Evolutionary conservation across 2,113 vertebrate species (phyloP).

Genomic region (Larimichthys crocea): DNA sequence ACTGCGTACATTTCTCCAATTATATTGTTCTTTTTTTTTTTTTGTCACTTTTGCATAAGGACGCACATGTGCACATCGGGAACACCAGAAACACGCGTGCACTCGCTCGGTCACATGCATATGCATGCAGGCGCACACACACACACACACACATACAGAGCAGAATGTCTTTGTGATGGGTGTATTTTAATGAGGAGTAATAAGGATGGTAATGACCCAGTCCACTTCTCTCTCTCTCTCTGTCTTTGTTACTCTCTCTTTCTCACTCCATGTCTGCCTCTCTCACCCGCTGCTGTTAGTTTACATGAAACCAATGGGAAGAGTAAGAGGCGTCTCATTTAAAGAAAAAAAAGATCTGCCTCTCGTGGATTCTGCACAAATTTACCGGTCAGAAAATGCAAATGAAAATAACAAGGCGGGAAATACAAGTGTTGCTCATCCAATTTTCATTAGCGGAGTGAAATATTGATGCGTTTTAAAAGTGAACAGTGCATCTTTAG

Average conservation of each 20-base stretch:
- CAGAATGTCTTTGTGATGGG: slow-evolving; percentile 77
- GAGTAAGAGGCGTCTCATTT: slow-evolving; percentile 45
- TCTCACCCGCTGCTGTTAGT: slow-evolving; percentile 60
- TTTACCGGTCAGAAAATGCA: slow-evolving; percentile 58
- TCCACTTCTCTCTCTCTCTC: slow-evolving; percentile 56
- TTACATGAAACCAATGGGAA: slow-evolving; percentile 61
- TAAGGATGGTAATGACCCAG: slow-evolving; percentile 86
- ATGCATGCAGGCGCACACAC: not conserved
- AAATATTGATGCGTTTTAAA: slow-evolving; percentile 84
- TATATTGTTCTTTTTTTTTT: slow-evolving; percentile 95
- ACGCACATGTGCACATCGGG: slow-evolving; percentile 69
- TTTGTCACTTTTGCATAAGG: slow-evolving; percentile 86
- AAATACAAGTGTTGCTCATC: slow-evolving; percentile 78
- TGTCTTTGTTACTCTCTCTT: slow-evolving; percentile 53
- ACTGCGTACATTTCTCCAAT: slow-evolving; percentile 97
- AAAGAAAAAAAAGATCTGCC: slow-evolving; percentile 15
- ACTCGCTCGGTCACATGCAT: slow-evolving; percentile 31
- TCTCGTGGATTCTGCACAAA: slow-evolving; percentile 62
- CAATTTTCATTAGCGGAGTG: slow-evolving; percentile 76
- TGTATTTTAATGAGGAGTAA: slow-evolving; percentile 87
- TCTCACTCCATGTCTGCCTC: slow-evolving; percentile 14
- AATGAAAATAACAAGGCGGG: slow-evolving; percentile 72
- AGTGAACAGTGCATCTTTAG: slow-evolving; percentile 78
- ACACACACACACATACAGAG: slow-evolving; percentile 43
- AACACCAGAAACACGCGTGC: slow-evolving; percentile 46